Conservation (phyloP, 2,797 vertebrate species). For the Vireo griseus region DNA sequence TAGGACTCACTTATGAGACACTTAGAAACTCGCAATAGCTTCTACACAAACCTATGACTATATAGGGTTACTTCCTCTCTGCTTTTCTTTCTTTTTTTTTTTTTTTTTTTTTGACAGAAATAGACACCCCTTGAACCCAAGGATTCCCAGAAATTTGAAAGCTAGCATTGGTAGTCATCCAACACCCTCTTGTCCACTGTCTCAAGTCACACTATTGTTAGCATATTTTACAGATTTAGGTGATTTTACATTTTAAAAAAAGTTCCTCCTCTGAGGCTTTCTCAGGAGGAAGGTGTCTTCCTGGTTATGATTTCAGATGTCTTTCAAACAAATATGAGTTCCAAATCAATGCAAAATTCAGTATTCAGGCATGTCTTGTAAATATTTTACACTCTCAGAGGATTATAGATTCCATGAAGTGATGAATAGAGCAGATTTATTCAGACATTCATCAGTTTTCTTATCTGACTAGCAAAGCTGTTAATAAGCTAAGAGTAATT, state of each 20-base stretch:
- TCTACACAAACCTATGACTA: background rate
- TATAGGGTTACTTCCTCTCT: background rate
- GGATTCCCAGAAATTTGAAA: background rate
- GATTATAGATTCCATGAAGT: background rate
- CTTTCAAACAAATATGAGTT: conserved; percentile 8
- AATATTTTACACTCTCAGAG: background rate
- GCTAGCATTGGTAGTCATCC: background rate
- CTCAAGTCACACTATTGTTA: background rate
- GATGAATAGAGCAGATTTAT: background rate
- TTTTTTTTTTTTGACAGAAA: background rate
- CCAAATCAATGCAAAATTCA: conserved; percentile 32
- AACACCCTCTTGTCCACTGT: background rate
- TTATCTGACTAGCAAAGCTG: background rate
- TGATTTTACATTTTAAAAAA: background rate
- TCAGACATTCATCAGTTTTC: background rate
- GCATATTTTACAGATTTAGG: background rate
- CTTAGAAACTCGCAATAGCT: background rate
- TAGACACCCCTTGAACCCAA: background rate
- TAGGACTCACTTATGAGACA: background rate
- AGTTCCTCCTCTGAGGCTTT: background rate
- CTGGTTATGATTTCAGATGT: conserved; percentile 30
- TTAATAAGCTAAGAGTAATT: background rate
- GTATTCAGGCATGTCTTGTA: background rate
- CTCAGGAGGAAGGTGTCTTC: background rate
- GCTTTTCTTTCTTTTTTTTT: background rate